A percentile compares a stretch with the other conserved stretches of the same genome.
Conservation (phyloP, 2,888 invertebrate genomes). For the Diabrotica balteata region DNA sequence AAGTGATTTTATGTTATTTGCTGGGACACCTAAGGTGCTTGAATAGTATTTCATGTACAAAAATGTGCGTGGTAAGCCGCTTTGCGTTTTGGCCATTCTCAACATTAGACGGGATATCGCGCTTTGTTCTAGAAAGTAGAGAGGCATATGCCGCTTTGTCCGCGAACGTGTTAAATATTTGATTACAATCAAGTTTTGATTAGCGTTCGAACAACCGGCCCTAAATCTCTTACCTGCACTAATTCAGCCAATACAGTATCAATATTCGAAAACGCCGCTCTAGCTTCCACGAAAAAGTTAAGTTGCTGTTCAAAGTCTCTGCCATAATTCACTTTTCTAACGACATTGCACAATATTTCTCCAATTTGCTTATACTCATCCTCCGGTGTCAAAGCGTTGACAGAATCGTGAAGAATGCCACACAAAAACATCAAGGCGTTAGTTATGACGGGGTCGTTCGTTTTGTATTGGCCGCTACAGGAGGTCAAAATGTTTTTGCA, state of each 20-base stretch:
- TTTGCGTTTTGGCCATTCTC: too few relatives aligned
- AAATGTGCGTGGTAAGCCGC: too few relatives aligned
- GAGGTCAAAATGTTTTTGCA: slow-evolving; percentile 82
- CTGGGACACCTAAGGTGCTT: too few relatives aligned
- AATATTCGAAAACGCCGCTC: slow-evolving; percentile 89
- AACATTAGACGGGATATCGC: too few relatives aligned
- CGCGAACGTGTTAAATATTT: too few relatives aligned
- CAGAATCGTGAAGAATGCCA: slow-evolving; percentile 89
- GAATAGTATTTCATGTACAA: too few relatives aligned
- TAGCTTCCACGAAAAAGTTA: slow-evolving; percentile 91
- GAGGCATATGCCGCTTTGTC: too few relatives aligned
- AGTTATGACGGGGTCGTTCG: slow-evolving; percentile 86
- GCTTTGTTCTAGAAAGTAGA: too few relatives aligned
- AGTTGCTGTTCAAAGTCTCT: slow-evolving; percentile 90
- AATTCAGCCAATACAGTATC: slow-evolving; percentile 86
- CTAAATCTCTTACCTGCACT: slow-evolving; percentile 72
- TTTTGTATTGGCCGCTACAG: slow-evolving; percentile 52
- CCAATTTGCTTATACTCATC: slow-evolving; percentile 91
- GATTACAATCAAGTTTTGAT: too few relatives aligned
- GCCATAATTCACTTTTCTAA: slow-evolving; percentile 82
- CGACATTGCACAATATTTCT: slow-evolving; percentile 79
- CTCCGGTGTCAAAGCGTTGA: slow-evolving; percentile 89
- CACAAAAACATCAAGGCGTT: slow-evolving; percentile 89
- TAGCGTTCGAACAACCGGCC: too few relatives aligned
- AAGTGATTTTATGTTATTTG: too few relatives aligned